These are phyloP conservation scores for Netelia melanura DNA, from an alignment of 2,888 invertebrate species.

Conservation along the genomic window DNA sequence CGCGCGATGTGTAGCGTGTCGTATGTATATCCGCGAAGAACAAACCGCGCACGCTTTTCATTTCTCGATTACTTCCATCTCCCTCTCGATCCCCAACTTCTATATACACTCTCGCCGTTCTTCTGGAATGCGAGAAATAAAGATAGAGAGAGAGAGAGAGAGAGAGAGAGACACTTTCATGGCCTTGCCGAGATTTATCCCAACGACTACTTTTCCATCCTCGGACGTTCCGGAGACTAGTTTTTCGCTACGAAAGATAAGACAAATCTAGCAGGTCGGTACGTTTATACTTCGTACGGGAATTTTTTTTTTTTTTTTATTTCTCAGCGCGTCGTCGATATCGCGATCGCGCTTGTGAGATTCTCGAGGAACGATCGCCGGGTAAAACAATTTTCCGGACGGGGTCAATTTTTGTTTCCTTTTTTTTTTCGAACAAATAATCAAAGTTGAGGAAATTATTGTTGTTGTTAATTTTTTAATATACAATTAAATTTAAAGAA, in stretches of 20 bases:
- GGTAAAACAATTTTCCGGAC: too few relatives aligned
- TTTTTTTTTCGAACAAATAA: too few relatives aligned
- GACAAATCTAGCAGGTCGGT: background rate
- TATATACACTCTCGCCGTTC: background rate
- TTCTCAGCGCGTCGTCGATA: background rate
- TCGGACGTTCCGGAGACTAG: constrained; percentile 37
- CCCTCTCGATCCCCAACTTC: background rate
- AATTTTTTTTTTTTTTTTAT: background rate
- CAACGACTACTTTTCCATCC: constrained; percentile 58
- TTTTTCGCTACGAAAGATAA: constrained; percentile 44
- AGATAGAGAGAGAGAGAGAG: constrained; percentile 19
- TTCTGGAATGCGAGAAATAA: constrained; percentile 39
- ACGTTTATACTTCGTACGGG: background rate
- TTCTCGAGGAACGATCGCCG: too few relatives aligned
- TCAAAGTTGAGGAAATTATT: too few relatives aligned
- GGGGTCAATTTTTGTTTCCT: too few relatives aligned
- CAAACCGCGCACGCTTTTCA: constrained; percentile 54
- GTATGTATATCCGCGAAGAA: constrained; percentile 48
- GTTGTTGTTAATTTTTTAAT: too few relatives aligned
- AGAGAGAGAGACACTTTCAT: constrained; percentile 22
- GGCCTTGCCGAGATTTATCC: constrained; percentile 63
- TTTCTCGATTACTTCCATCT: constrained; percentile 54
- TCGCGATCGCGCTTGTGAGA: too few relatives aligned
- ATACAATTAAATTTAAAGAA: too few relatives aligned
- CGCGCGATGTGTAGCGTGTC: constrained; percentile 5